Base-by-base conservation (phyloP, 2,113 vertebrate genomes). In the Callopanchax toddi region DNA sequence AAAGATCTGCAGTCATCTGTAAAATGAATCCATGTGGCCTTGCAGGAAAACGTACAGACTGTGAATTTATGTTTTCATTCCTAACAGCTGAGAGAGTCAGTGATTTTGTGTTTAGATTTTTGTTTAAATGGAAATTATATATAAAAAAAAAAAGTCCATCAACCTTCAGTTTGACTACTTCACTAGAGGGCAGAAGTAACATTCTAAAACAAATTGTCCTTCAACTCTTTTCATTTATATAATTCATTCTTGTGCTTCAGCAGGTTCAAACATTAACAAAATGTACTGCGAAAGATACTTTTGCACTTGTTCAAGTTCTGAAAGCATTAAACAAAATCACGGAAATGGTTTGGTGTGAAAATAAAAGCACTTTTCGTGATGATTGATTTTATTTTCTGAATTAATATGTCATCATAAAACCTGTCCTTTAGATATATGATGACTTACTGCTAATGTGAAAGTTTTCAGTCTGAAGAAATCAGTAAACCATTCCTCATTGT, bases 341-440 rank as follows among this genome's bases (percentile, higher is more conserved):
- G 11, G 36, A 37, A 11, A 36, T 11, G 11, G 11, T 3, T n/a
- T n/a, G n/a, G 36, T 37, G 6, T 3, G 2, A 37, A 37, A 11
- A 37, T 11, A 3, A 10, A 37, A 37, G 17, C 39, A 40, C 12
- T 37, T 12, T 37, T 13, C 2, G 34, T 37, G 34, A 12, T 37
- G 10, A 37, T 3, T 37, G 36, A 37, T 17, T 87, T 76, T 46
- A 68, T 66, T 71, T 60, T 16, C 49, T 69, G 43, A 80, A 53
- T 51, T 71, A 65, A 22, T 34, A 12, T 76, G 83, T 81, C n/a
- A 43, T 79, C 54, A 66, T 62, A 46, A 25, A 37, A 4, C 54
- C 21, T 34, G 50, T 57, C 22, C 29, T 50, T 42, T 34, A 20
- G 65, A 45, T 37, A 21, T 40, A 66, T 40, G 22, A 15, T 11